Conservation (phyloP, 2,888 invertebrate genomes). For the Tachina fera region DNA sequence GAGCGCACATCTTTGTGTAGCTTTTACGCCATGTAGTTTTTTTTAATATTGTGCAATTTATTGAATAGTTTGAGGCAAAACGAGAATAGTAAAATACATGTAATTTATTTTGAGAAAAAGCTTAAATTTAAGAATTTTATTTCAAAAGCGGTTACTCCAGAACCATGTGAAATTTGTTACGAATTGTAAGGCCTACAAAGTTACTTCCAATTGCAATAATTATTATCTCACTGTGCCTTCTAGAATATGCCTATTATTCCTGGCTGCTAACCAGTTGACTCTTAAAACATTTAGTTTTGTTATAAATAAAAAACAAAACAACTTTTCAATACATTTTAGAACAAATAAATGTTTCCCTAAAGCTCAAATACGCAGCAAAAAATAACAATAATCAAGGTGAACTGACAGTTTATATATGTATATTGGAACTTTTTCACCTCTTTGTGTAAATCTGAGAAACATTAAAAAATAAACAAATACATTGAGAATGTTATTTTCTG, state of each 20-base stretch:
- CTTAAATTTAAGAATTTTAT: too few relatives aligned
- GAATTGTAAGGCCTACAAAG: too few relatives aligned
- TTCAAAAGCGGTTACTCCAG: too few relatives aligned
- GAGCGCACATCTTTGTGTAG: too few relatives aligned
- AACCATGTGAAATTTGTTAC: too few relatives aligned
- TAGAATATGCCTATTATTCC: neutral
- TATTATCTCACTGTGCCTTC: too few relatives aligned
- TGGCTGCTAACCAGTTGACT: neutral
- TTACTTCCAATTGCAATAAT: too few relatives aligned
- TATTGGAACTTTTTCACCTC: conserved; percentile 13
- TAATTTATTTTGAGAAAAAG: too few relatives aligned
- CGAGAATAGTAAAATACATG: too few relatives aligned
- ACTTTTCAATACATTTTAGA: conserved; percentile 1
- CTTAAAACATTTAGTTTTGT: neutral
- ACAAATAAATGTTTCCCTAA: neutral
- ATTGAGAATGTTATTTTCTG: conserved; percentile 15
- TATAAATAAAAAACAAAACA: neutral
- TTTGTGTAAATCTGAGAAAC: conserved; percentile 2
- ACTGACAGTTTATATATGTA: neutral
- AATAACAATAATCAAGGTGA: conserved; percentile 41
- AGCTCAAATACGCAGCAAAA: neutral
- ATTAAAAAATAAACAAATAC: conserved; percentile 13
- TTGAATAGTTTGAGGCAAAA: too few relatives aligned
- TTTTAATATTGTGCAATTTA: too few relatives aligned
- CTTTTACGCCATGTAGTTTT: too few relatives aligned